A percentile compares a stretch with the other conserved stretches of the same genome.
phyloP scores from a whole-genome alignment of 2,888 invertebrate genomes.

The Philopedon plagiatum region DNA sequence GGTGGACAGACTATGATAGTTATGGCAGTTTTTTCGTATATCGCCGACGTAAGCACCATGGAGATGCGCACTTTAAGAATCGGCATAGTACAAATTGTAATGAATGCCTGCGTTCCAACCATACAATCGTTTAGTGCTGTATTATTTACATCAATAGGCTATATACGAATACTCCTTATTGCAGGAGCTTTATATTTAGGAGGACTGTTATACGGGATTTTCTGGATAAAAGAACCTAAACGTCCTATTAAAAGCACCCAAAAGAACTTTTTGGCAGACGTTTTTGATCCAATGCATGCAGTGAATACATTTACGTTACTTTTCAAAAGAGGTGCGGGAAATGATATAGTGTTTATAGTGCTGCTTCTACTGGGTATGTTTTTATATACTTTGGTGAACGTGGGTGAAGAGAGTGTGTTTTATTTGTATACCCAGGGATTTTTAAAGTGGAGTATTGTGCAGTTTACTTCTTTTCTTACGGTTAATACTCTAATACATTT shows the following conservation, averaged over 20 bases:
- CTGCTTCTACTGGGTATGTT: conserved; percentile 60
- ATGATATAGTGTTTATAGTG: conserved; percentile 59
- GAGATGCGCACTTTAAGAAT: conserved; percentile 75
- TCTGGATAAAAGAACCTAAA: conserved; percentile 63
- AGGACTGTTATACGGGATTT: conserved; percentile 63
- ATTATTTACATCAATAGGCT: conserved; percentile 61
- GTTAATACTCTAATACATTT: conserved; percentile 73
- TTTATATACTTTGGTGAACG: conserved; percentile 57
- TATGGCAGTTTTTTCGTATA: conserved; percentile 66
- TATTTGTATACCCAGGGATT: conserved; percentile 74
- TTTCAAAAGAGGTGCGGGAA: conserved; percentile 58
- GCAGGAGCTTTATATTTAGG: conserved; percentile 59
- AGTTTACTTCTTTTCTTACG: conserved; percentile 73
- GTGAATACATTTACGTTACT: conserved; percentile 63
- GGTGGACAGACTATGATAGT: conserved; percentile 72
- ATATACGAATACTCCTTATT: conserved; percentile 61
- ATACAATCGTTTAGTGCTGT: conserved; percentile 62
- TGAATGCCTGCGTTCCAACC: conserved; percentile 60
- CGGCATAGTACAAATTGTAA: conserved; percentile 71
- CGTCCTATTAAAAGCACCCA: conserved; percentile 46
- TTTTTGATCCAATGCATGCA: conserved; percentile 63
- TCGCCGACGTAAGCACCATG: conserved; percentile 69
- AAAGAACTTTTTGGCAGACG: conserved; percentile 59
- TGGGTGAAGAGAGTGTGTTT: conserved; percentile 74
- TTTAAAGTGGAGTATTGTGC: conserved; percentile 74